A percentile compares a stretch with the other conserved stretches of the same genome.
Conservation (phyloP, 1,140 invertebrate genomes). For the Zaprionus ghesquierei region DNA sequence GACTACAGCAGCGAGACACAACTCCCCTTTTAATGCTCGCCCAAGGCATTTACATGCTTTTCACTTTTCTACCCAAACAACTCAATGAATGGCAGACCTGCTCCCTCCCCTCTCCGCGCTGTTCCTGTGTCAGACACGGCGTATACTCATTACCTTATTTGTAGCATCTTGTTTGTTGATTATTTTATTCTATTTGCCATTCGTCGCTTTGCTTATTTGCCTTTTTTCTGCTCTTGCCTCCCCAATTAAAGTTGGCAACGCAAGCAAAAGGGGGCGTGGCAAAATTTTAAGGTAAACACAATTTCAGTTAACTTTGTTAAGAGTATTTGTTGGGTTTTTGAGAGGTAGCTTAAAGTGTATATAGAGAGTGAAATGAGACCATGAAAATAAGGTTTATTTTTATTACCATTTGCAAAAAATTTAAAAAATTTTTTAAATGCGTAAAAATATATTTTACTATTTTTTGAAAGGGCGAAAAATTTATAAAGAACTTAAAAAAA, state of each 20-base stretch:
- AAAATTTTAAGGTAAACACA: neutral
- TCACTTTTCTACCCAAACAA: slow-evolving; percentile 69
- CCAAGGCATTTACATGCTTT: slow-evolving; percentile 70
- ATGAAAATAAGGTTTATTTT: too few species aligned
- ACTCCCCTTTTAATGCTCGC: slow-evolving; percentile 42
- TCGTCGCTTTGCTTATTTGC: slow-evolving; percentile 38
- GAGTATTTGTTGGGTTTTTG: neutral
- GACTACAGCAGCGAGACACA: neutral
- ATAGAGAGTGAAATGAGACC: too few species aligned
- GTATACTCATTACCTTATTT: slow-evolving; percentile 73
- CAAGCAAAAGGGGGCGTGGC: neutral
- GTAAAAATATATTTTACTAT: too few species aligned
- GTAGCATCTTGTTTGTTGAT: slow-evolving; percentile 66
- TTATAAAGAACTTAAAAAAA: too few species aligned
- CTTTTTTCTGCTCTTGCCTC: slow-evolving; percentile 20
- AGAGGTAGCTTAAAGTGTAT: neutral
- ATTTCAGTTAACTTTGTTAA: neutral
- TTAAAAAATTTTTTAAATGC: too few species aligned
- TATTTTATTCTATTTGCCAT: slow-evolving; percentile 71
- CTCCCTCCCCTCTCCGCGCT: neutral
- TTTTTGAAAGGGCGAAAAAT: too few species aligned
- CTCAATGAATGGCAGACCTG: neutral
- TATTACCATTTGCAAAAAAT: too few species aligned
- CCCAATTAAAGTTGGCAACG: slow-evolving; percentile 25
- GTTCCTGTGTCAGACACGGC: slow-evolving; percentile 49